A percentile compares a stretch with the other conserved stretches of the same genome.
Conservation (phyloP, 2,888 invertebrate genomes). For the Brenthis ino region DNA sequence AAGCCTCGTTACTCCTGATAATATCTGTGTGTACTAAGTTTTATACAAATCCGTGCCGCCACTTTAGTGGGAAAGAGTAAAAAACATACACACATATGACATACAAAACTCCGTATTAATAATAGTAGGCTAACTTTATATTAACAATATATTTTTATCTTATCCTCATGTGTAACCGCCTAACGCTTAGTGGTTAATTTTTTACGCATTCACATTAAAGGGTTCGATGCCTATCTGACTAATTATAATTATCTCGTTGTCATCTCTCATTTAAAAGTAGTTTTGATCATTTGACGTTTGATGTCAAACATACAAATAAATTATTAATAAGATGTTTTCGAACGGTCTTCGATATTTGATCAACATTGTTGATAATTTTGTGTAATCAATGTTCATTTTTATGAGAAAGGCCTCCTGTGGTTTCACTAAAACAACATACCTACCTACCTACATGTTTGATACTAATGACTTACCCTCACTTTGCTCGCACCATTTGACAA, state of each 20-base stretch:
- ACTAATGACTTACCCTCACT: no score
- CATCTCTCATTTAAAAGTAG: constrained; percentile 35
- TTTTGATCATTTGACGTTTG: constrained; percentile 3
- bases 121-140: not conserved
- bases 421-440: not conserved
- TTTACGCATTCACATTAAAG: constrained; percentile 30
- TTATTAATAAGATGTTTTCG: constrained; percentile 8
- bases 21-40: no score
- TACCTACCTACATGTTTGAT: not conserved
- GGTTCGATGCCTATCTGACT: constrained; percentile 39
- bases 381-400: constrained; percentile 2
- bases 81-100: no score
- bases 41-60: no score
- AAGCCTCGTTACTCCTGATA: no score
- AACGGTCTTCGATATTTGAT: constrained; percentile 3
- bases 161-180: constrained; percentile 12
- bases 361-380: not conserved
- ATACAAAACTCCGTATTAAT: no score
- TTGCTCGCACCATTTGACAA: no score
- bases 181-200: constrained; percentile 28
- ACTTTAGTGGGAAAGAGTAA: no score
- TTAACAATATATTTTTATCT: not conserved
- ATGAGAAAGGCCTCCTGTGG: constrained; percentile 1
- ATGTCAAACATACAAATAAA: constrained; percentile 5
- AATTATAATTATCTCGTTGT: constrained; percentile 41